A percentile compares a stretch with the other conserved stretches of the same genome.
phyloP scores from a whole-genome alignment of 1,140 invertebrate genomes.

The Galleria mellonella region DNA sequence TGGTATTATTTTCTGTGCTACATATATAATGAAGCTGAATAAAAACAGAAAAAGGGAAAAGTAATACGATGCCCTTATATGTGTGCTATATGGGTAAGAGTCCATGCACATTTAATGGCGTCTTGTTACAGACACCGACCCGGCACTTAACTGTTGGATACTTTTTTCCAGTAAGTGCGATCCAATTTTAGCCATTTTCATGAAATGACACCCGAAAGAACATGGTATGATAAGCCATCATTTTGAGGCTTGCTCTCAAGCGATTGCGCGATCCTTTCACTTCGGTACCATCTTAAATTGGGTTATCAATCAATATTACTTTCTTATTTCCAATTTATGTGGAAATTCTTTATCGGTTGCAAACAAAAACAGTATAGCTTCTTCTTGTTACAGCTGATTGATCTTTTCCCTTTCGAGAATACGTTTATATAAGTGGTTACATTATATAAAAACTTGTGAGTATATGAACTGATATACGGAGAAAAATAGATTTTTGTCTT shows the following conservation, averaged over 20 bases:
- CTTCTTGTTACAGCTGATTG: conserved; percentile 12
- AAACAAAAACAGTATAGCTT: conserved; percentile 18
- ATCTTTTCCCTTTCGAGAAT: no score
- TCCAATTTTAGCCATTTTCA: conserved; percentile 34
- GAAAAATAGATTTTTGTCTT: no score
- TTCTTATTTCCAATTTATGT: conserved; percentile 26
- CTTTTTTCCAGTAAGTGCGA: conserved; percentile 29
- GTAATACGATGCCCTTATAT: conserved; percentile 15
- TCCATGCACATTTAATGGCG: neutral
- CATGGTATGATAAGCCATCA: conserved; percentile 28
- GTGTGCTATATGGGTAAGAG: no score
- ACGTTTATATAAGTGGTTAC: no score
- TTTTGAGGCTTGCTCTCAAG: conserved; percentile 7
- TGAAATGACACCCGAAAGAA: conserved; percentile 30
- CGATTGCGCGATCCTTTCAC: conserved; percentile 15
- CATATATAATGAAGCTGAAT: no score
- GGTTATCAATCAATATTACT: conserved; percentile 48
- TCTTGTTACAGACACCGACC: neutral
- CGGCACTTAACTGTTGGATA: conserved; percentile 1
- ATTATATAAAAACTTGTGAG: no score
- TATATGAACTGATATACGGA: no score
- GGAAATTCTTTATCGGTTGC: conserved; percentile 23
- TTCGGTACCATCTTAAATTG: conserved; percentile 30
- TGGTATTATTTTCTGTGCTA: no score
- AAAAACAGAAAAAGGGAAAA: conserved; percentile 19